Conservation (phyloP, 2,888 invertebrate species). For the Heliothis peltigera region DNA sequence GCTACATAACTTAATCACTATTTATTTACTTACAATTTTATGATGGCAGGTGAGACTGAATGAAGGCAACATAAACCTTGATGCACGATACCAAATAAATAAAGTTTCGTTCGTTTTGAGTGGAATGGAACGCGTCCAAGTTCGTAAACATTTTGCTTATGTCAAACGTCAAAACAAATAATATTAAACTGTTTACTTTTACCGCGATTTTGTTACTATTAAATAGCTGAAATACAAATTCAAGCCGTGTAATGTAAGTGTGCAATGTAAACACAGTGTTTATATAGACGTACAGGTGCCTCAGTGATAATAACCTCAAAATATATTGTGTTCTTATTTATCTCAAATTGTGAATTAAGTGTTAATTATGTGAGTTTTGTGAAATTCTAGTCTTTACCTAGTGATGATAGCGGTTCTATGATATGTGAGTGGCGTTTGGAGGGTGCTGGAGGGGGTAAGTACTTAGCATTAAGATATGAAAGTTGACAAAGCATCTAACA, state of each 20-base stretch:
- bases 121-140: conserved; percentile 29
- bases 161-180: conserved; percentile 66
- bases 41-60: too few species aligned
- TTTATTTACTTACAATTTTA: too few species aligned
- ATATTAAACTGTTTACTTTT: conserved; percentile 16
- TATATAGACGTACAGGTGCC: background rate
- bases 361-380: conserved; percentile 23
- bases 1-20: too few species aligned
- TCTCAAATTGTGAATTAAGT: conserved; percentile 32
- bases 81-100: too few species aligned
- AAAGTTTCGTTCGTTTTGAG: too few species aligned
- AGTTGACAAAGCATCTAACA: conserved; percentile 17
- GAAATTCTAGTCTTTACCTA: conserved; percentile 19
- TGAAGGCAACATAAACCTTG: too few species aligned
- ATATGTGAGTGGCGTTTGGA: background rate
- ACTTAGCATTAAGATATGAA: conserved; percentile 51
- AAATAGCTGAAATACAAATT: background rate
- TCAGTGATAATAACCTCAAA: conserved; percentile 57
- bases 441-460: conserved; percentile 54
- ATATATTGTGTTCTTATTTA: conserved; percentile 30
- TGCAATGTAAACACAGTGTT: background rate
- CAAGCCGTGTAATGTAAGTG: background rate
- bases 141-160: conserved; percentile 66
- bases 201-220: conserved; percentile 24
- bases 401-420: conserved; percentile 31